Evolutionary conservation across 2,888 invertebrate species (phyloP).

Genomic region (Amphipyra tragopoginis): DNA sequence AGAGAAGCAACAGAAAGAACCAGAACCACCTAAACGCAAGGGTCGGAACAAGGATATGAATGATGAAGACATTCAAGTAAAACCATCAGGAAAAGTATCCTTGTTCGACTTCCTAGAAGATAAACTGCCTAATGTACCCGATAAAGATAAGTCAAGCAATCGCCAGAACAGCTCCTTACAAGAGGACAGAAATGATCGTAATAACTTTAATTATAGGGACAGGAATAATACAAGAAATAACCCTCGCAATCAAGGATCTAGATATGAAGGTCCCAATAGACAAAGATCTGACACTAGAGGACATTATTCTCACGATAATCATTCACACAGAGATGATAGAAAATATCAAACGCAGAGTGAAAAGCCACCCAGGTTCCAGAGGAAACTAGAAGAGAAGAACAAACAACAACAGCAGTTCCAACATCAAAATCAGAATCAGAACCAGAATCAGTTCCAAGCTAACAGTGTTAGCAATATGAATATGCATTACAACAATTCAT

Average conservation of each 20-base stretch:
- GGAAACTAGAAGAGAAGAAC: slow-evolving; percentile 86
- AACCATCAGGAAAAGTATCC: slow-evolving; percentile 94
- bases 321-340: slow-evolving; percentile 78
- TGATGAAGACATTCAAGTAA: slow-evolving; percentile 91
- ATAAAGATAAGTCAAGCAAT: slow-evolving; percentile 77
- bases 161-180: slow-evolving; percentile 71
- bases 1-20: slow-evolving; percentile 81
- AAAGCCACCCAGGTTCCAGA: slow-evolving; percentile 91
- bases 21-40: slow-evolving; percentile 83
- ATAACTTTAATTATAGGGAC: slow-evolving; percentile 75
- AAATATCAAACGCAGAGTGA: slow-evolving; percentile 85
- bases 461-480: slow-evolving; percentile 66
- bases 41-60: slow-evolving; percentile 84
- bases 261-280: slow-evolving; percentile 76
- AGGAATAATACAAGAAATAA: slow-evolving; percentile 77
- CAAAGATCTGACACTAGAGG: slow-evolving; percentile 76
- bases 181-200: slow-evolving; percentile 78
- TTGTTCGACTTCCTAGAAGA: slow-evolving; percentile 95
- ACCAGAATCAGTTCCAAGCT: slow-evolving; percentile 64
- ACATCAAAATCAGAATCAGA: slow-evolving; percentile 67
- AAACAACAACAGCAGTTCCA: slow-evolving; percentile 80
- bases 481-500: slow-evolving; percentile 75
- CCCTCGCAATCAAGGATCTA: slow-evolving; percentile 73
- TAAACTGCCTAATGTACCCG: slow-evolving; percentile 91
- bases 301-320: slow-evolving; percentile 79